These are phyloP conservation scores for Ophioninae sp. DNA, from an alignment of 2,888 invertebrate genomes.

Conservation along the genomic window DNA sequence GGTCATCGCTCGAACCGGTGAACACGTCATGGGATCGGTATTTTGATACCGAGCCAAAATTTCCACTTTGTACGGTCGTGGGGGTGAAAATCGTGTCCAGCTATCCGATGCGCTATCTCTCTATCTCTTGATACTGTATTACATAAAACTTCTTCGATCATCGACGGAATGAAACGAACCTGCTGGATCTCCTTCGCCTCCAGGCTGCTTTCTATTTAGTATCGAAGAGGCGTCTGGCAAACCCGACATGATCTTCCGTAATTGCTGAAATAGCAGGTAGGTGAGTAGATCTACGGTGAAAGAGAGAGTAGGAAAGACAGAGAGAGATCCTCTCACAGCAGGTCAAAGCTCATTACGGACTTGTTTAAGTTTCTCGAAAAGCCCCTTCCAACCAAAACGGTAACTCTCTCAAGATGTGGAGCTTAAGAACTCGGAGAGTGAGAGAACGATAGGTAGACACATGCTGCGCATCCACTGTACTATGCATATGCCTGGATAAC, in stretches of 20 bases:
- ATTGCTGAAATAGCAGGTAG: background rate
- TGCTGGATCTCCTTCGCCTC: background rate
- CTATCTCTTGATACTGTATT: constrained; percentile 18
- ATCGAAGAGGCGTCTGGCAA: background rate
- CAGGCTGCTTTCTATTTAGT: background rate
- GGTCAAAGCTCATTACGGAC: constrained; percentile 52
- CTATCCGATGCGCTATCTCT: constrained; percentile 39
- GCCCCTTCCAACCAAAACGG: background rate
- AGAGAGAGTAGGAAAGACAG: constrained; percentile 2
- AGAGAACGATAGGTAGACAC: constrained; percentile 45
- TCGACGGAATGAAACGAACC: background rate
- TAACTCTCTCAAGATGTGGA: constrained; percentile 21
- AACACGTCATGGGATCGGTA: constrained; percentile 69
- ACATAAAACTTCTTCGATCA: constrained; percentile 21
- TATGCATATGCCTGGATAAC: constrained; percentile 49
- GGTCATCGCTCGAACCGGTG: constrained; percentile 75
- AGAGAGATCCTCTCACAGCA: background rate
- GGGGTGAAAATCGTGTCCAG: constrained; percentile 35
- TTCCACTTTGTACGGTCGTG: constrained; percentile 48
- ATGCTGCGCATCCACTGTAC: constrained; percentile 43
- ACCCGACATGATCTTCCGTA: background rate
- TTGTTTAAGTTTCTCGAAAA: constrained; percentile 57
- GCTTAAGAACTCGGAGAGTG: constrained; percentile 23
- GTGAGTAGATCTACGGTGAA: background rate
- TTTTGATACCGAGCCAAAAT: constrained; percentile 76